A percentile compares a stretch with the other conserved stretches of the same genome.
These are phyloP conservation scores for Cygnus olor DNA, from an alignment of 2,797 vertebrate genomes.

Conservation along the genomic window DNA sequence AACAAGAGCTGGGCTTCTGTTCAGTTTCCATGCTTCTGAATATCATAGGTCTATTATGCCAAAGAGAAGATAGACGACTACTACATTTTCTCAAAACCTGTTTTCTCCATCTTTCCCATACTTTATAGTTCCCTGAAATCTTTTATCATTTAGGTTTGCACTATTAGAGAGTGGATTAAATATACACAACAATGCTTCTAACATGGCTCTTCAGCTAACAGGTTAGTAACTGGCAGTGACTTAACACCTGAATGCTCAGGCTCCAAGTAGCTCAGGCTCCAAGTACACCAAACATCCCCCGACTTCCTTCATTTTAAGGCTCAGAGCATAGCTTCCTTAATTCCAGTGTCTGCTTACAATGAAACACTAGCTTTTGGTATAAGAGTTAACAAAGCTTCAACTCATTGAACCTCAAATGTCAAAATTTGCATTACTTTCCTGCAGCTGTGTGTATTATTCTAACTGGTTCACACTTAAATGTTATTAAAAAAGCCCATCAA, in stretches of 20 bases:
- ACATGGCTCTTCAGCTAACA: background rate
- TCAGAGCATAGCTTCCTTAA: background rate
- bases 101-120: background rate
- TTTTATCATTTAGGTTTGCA: background rate
- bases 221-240: background rate
- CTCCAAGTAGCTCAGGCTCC: background rate
- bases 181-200: background rate
- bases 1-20: background rate
- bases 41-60: background rate
- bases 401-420: conserved; percentile 30
- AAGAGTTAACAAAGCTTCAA: conserved; percentile 40
- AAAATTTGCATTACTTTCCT: conserved; percentile 50
- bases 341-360: background rate
- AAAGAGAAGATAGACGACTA: background rate
- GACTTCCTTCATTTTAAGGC: background rate
- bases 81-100: background rate
- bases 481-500: background rate
- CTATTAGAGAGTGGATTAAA: background rate
- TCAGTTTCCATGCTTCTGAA: background rate
- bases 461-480: background rate
- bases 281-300: background rate
- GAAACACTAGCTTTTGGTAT: background rate
- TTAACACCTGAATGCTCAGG: background rate
- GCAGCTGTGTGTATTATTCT: background rate
- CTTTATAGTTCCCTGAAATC: background rate